These are phyloP conservation scores for Eurosta solidaginis DNA, from an alignment of 1,140 invertebrate species.

Conservation along the genomic window DNA sequence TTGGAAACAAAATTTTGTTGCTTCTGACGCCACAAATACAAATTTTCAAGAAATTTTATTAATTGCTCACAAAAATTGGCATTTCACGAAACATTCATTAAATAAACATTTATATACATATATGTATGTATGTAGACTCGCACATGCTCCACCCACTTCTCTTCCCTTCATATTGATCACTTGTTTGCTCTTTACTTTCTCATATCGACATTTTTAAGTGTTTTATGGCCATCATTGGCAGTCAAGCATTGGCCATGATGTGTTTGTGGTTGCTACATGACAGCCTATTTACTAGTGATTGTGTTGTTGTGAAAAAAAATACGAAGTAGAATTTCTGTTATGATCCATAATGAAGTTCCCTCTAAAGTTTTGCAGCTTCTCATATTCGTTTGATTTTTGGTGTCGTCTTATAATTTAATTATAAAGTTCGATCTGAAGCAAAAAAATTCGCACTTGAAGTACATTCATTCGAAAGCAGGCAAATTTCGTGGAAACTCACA, in stretches of 20 bases:
- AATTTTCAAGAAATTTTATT: not conserved
- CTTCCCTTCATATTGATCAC: not conserved
- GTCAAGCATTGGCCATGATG: not conserved
- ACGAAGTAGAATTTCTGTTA: not conserved
- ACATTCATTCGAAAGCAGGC: not conserved
- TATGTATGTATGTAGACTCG: not conserved
- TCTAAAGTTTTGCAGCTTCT: not conserved
- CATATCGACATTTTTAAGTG: not conserved
- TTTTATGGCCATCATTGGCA: not conserved
- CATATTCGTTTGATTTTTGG: not conserved
- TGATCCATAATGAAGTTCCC: not conserved
- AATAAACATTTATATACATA: too few relatives aligned
- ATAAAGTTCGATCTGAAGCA: not conserved
- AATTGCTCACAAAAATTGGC: constrained; percentile 13
- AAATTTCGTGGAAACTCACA: not conserved
- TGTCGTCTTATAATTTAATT: not conserved
- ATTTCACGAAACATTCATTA: too few relatives aligned
- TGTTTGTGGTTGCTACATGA: not conserved
- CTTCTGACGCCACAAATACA: not conserved
- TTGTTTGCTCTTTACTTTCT: not conserved
- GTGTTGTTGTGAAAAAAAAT: too few relatives aligned
- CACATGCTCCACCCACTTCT: not conserved
- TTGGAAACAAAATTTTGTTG: not conserved
- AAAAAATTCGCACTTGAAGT: constrained; percentile 11
- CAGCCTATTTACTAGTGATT: not conserved